phyloP scores from a whole-genome alignment of 1,140 invertebrate species.

The Zelostemma sp. region DNA sequence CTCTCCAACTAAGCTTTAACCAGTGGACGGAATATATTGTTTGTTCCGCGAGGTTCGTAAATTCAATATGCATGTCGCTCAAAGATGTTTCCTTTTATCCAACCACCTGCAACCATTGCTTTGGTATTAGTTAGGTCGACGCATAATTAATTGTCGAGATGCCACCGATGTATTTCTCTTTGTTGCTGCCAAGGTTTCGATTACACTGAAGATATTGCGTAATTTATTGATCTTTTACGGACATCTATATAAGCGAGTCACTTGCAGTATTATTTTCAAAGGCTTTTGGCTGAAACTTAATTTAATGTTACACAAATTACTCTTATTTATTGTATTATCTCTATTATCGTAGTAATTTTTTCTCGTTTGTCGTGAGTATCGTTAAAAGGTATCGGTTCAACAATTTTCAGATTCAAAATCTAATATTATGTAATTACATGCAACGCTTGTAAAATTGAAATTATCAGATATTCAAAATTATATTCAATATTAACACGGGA shows the following conservation, averaged over 20 bases:
- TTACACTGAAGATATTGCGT: slow-evolving; percentile 25
- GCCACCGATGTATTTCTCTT: slow-evolving; percentile 35
- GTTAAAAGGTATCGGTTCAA: too few relatives aligned
- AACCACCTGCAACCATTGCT: slow-evolving; percentile 48
- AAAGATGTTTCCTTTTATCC: slow-evolving; percentile 43
- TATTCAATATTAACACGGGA: too few relatives aligned
- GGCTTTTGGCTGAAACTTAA: too few relatives aligned
- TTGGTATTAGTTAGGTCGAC: slow-evolving; percentile 59
- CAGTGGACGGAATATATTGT: slow-evolving; percentile 56
- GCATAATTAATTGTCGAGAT: slow-evolving; percentile 62
- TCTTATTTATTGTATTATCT: too few relatives aligned
- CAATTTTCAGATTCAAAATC: too few relatives aligned
- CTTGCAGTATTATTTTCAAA: background rate
- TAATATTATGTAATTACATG: too few relatives aligned
- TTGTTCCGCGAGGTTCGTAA: slow-evolving; percentile 39
- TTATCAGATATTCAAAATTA: too few relatives aligned
- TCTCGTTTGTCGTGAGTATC: too few relatives aligned
- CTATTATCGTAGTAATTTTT: too few relatives aligned
- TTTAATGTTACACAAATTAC: too few relatives aligned
- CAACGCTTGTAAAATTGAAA: too few relatives aligned
- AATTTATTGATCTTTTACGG: slow-evolving; percentile 29
- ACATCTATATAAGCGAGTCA: background rate
- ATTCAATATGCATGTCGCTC: slow-evolving; percentile 65
- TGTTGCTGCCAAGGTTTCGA: slow-evolving; percentile 29
- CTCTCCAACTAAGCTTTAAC: slow-evolving; percentile 32